A percentile compares a stretch with the other conserved stretches of the same genome.
These are phyloP conservation scores for Syndactyla subalaris DNA, from an alignment of 2,797 vertebrate genomes.

Conservation along the genomic window DNA sequence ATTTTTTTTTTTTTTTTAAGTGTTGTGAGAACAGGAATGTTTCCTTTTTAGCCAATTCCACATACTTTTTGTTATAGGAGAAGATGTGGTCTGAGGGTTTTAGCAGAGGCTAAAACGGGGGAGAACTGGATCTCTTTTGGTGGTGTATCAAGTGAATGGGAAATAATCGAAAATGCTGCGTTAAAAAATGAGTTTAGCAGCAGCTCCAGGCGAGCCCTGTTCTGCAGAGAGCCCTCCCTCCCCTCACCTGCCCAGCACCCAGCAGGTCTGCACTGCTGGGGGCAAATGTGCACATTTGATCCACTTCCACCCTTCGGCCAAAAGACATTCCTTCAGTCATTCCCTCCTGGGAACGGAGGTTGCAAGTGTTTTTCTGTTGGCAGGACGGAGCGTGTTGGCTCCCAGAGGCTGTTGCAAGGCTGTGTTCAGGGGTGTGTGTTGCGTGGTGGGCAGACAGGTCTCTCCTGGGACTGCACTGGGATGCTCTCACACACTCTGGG, in stretches of 20 bases:
- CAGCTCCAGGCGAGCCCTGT: background rate
- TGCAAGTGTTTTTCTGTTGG: background rate
- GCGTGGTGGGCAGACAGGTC: background rate
- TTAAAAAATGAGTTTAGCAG: slow-evolving; percentile 19
- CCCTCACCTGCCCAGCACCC: background rate
- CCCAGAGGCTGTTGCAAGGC: background rate
- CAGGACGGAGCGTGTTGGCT: background rate
- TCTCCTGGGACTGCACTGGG: background rate
- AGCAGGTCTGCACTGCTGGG: rapidly evolving
- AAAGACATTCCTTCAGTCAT: background rate
- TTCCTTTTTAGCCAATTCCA: slow-evolving; percentile 67
- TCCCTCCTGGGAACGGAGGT: background rate
- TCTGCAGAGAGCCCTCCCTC: background rate
- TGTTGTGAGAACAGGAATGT: slow-evolving; percentile 71
- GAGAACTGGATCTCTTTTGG: slow-evolving; percentile 62
- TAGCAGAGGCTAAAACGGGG: slow-evolving; percentile 68
- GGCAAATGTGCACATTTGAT: background rate
- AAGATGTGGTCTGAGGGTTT: slow-evolving; percentile 66
- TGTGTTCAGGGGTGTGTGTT: rapidly evolving
- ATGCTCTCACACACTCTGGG: background rate
- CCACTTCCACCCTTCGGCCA: background rate
- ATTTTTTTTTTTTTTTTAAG: slow-evolving; percentile 17
- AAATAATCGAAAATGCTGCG: slow-evolving; percentile 22
- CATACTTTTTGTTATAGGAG: slow-evolving; percentile 72
- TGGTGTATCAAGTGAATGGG: slow-evolving; percentile 39